A percentile compares a stretch with the other conserved stretches of the same genome.
phyloP scores from a whole-genome alignment of 2,888 invertebrate genomes.

The Metellina segmentata region DNA sequence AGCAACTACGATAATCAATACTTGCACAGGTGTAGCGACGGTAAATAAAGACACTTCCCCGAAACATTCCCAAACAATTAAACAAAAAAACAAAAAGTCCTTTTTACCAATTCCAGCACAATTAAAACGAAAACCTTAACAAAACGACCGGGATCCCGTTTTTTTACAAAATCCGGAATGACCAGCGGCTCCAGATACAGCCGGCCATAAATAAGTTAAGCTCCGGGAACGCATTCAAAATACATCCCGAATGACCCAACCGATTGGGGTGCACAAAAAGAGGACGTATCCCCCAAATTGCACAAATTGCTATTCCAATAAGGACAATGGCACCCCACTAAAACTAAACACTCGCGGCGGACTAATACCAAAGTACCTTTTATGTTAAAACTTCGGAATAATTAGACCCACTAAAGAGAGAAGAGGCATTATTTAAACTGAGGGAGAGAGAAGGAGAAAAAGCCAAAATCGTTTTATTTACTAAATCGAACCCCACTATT shows the following conservation, averaged over 20 bases:
- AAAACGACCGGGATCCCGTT: not conserved
- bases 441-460: slow-evolving; percentile 11
- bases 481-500: slow-evolving; percentile 69
- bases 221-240: not conserved
- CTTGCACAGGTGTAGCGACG: not conserved
- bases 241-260: not conserved
- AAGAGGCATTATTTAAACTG: slow-evolving; percentile 63
- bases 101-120: not conserved
- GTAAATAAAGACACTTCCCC: not conserved
- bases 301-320: slow-evolving; percentile 72
- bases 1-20: not conserved
- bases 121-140: not conserved
- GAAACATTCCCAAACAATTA: not conserved
- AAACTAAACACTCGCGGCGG: slow-evolving; percentile 56
- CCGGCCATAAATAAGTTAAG: not conserved
- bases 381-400: slow-evolving; percentile 75
- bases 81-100: not conserved
- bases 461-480: slow-evolving; percentile 73
- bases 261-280: not conserved
- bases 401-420: slow-evolving; percentile 62
- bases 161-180: not conserved
- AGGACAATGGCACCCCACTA: slow-evolving; percentile 10
- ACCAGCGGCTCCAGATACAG: not conserved
- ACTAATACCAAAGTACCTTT: slow-evolving; percentile 73
- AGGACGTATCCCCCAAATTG: slow-evolving; percentile 55